These are phyloP conservation scores for Nephrotoma guestfalica DNA, from an alignment of 2,888 invertebrate genomes.

Conservation along the genomic window DNA sequence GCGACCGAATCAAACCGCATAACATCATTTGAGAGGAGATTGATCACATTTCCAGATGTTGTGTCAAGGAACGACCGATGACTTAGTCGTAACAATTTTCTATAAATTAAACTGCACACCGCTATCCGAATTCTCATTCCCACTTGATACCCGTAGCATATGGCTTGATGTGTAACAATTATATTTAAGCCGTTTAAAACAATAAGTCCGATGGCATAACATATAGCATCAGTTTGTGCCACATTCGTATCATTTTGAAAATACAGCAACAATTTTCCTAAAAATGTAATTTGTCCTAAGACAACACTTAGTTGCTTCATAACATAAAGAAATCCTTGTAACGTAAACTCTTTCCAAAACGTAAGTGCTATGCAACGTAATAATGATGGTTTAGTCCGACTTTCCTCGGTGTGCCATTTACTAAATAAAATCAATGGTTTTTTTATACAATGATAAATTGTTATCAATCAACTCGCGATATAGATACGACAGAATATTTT, in stretches of 20 bases:
- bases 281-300: not conserved
- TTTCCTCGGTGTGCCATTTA: not conserved
- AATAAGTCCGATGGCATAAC: conserved; percentile 36
- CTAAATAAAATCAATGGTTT: not conserved
- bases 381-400: not conserved
- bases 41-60: conserved; percentile 75
- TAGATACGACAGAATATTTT: not conserved
- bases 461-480: not conserved
- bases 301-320: not conserved
- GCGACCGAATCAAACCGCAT: conserved; percentile 67
- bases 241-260: conserved; percentile 34
- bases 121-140: conserved; percentile 74
- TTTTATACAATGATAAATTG: not conserved
- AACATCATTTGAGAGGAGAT: conserved; percentile 77
- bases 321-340: not conserved
- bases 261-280: not conserved
- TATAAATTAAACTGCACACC: conserved; percentile 67
- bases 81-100: conserved; percentile 40
- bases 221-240: conserved; percentile 36
- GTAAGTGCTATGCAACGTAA: not conserved
- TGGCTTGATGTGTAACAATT: conserved; percentile 43
- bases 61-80: conserved; percentile 55
- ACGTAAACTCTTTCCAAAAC: not conserved
- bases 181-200: conserved; percentile 28
- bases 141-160: conserved; percentile 53